A percentile compares a stretch with the other conserved stretches of the same genome.
These are phyloP conservation scores for Drosophila histrio DNA, from an alignment of 2,888 invertebrate species.

Conservation along the genomic window DNA sequence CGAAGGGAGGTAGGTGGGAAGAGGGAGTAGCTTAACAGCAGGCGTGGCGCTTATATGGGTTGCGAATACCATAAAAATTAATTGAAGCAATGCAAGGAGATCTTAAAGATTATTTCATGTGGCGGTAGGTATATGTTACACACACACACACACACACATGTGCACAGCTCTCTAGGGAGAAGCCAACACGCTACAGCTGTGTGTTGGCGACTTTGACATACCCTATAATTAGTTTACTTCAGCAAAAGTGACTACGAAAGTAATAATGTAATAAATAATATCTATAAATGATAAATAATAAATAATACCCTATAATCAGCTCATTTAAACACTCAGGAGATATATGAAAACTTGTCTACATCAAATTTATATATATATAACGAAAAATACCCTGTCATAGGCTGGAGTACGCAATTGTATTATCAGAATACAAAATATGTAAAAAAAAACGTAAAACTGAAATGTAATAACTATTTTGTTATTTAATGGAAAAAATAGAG, in stretches of 20 bases:
- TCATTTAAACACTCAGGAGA: not conserved
- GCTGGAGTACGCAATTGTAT: no score
- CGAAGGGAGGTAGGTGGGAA: not conserved
- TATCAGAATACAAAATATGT: no score
- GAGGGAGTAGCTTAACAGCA: not conserved
- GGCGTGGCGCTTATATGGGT: slow-evolving; percentile 67
- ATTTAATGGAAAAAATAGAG: no score
- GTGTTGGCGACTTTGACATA: not conserved
- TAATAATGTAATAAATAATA: not conserved
- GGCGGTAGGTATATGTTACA: not conserved
- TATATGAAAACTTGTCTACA: no score
- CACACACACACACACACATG: not conserved
- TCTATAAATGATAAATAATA: no score
- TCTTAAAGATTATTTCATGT: slow-evolving; percentile 44
- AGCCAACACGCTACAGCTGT: not conserved
- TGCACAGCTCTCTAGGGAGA: not conserved
- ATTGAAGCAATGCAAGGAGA: slow-evolving; percentile 57
- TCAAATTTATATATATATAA: no score
- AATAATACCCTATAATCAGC: no score
- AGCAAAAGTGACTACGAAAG: not conserved
- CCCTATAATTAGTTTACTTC: not conserved
- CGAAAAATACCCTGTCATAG: no score
- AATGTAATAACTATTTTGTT: no score
- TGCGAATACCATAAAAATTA: slow-evolving; percentile 66
- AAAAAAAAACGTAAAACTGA: no score